Conservation (phyloP, 2,888 invertebrate species). For the Eilema depressum region DNA sequence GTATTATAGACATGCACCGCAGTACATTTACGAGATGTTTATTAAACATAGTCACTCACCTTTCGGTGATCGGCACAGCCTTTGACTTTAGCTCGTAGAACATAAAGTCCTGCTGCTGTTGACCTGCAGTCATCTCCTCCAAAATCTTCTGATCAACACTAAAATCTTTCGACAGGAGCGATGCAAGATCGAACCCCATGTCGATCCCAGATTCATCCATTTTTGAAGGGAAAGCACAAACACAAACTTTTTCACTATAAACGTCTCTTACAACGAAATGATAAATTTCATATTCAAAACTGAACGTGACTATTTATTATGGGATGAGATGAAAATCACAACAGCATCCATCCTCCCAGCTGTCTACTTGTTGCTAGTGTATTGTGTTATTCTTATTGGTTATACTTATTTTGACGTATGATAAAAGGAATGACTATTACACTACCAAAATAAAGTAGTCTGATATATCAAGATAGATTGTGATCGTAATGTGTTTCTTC, state of each 20-base stretch:
- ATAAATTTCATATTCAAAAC: conserved; percentile 69
- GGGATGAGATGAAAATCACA: conserved; percentile 66
- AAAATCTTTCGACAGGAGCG: conserved; percentile 85
- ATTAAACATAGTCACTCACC: conserved; percentile 74
- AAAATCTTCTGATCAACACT: conserved; percentile 84
- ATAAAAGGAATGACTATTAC: conserved; percentile 71
- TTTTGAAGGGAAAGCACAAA: conserved; percentile 60
- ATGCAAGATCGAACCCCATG: conserved; percentile 88
- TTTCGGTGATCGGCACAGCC: conserved; percentile 86
- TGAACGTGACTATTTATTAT: conserved; percentile 69
- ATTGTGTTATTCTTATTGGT: conserved; percentile 57
- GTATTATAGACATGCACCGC: conserved; percentile 58
- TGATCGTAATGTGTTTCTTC: conserved; percentile 33
- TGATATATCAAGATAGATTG: conserved; percentile 22
- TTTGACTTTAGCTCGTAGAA: conserved; percentile 89
- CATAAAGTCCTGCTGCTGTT: conserved; percentile 87
- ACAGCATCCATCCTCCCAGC: conserved; percentile 83
- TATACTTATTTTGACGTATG: conserved; percentile 65
- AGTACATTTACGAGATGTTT: conserved; percentile 54
- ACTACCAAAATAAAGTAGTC: conserved; percentile 56
- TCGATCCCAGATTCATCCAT: conserved; percentile 90
- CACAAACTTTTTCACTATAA: conserved; percentile 69
- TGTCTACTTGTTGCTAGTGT: conserved; percentile 83
- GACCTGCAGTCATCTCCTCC: conserved; percentile 86
- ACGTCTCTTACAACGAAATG: conserved; percentile 56